These are phyloP conservation scores for Acanthococcus lagerstroemiae DNA, from an alignment of 2,888 invertebrate genomes.

Conservation along the genomic window DNA sequence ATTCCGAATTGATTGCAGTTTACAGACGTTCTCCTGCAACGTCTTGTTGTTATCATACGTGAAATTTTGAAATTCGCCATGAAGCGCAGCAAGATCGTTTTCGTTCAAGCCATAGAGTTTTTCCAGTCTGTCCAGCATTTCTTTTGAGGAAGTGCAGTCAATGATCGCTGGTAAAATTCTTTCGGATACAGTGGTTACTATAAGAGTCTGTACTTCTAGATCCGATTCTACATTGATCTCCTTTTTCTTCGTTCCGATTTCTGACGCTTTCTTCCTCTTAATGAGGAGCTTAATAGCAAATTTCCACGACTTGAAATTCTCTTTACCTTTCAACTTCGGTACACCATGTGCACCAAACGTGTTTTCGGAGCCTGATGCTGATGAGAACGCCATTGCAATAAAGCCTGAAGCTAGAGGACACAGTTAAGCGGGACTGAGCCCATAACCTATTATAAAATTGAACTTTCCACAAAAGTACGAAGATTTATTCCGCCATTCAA, in stretches of 20 bases:
- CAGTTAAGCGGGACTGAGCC: neutral
- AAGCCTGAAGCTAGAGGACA: neutral
- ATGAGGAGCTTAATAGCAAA: neutral
- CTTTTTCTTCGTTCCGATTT: neutral
- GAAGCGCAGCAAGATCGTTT: neutral
- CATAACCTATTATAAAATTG: neutral
- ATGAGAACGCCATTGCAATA: too few relatives aligned
- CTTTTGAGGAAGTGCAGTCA: neutral
- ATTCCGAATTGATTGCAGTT: neutral
- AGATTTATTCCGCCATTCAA: too few relatives aligned
- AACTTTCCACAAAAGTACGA: too few relatives aligned
- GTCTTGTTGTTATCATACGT: neutral
- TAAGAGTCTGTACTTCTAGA: neutral
- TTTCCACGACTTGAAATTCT: neutral
- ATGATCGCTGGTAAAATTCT: neutral
- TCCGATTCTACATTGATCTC: neutral
- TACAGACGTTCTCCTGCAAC: neutral
- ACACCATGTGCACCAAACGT: neutral
- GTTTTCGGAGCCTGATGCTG: neutral
- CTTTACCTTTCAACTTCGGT: constrained; percentile 1
- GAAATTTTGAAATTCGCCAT: neutral
- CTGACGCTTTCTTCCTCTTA: neutral
- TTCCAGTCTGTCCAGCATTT: neutral
- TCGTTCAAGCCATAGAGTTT: neutral
- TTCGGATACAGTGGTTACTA: neutral